Conservation (phyloP, 2,797 vertebrate genomes). For the Neostethus bicornis region DNA sequence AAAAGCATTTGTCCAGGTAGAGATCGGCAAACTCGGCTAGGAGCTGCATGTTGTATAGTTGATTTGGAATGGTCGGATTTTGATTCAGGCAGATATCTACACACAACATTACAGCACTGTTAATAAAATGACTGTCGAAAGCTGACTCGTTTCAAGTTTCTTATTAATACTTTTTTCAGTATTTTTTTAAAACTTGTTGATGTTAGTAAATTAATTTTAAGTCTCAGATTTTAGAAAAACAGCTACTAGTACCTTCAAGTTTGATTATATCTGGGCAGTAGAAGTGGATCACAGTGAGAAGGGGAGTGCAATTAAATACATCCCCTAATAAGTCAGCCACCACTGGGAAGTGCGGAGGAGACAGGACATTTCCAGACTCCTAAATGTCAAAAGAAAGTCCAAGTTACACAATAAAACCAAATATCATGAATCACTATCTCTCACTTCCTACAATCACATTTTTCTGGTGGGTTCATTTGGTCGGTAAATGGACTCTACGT, state of each 20-base stretch:
- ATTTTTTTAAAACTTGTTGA: neutral
- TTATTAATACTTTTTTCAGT: neutral
- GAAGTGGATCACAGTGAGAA: slow-evolving; percentile 91
- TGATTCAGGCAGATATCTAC: slow-evolving; percentile 96
- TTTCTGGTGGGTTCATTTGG: neutral
- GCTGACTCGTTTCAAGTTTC: neutral
- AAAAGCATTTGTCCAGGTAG: slow-evolving; percentile 91
- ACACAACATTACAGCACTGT: slow-evolving; percentile 7
- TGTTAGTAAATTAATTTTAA: neutral
- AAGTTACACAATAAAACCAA: neutral
- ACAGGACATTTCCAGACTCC: slow-evolving; percentile 94
- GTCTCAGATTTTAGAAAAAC: too few species aligned
- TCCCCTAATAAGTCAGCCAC: slow-evolving; percentile 93
- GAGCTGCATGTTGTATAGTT: slow-evolving; percentile 92
- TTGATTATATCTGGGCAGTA: slow-evolving; percentile 95
- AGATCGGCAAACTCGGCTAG: slow-evolving; percentile 90
- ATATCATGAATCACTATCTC: slow-evolving; percentile 2
- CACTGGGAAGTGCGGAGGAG: slow-evolving; percentile 88
- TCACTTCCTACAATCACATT: slow-evolving; percentile 23
- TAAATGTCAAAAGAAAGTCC: slow-evolving; percentile 48
- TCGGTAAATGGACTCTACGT: too few species aligned
- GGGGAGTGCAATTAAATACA: slow-evolving; percentile 87
- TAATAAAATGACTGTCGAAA: neutral
- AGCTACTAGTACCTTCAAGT: slow-evolving; percentile 90
- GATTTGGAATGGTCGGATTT: slow-evolving; percentile 89